Evolutionary conservation across 2,113 vertebrate species (phyloP).

Genomic region (Phrynosoma blainvillii): DNA sequence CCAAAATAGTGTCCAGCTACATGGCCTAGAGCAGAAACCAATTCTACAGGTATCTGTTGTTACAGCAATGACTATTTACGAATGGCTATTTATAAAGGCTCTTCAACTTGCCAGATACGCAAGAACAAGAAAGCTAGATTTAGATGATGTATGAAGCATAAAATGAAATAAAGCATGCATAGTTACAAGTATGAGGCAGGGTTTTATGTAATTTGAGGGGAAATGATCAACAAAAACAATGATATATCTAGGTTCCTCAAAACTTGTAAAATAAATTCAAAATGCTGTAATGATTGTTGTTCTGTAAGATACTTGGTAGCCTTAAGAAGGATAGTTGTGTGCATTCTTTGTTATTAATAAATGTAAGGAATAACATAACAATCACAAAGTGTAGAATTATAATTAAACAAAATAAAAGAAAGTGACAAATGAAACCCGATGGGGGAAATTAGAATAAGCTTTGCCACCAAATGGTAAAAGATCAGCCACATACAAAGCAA

Average conservation of each 20-base stretch:
- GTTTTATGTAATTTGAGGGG: background rate
- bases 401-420: slow-evolving; percentile 39
- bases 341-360: background rate
- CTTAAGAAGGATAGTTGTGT: slow-evolving; percentile 33
- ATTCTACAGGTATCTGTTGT: background rate
- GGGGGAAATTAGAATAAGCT: slow-evolving; percentile 53
- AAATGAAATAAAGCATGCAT: background rate
- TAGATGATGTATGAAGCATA: background rate
- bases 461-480: slow-evolving; percentile 47
- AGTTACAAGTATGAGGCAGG: background rate
- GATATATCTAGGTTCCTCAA: too few relatives aligned
- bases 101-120: background rate
- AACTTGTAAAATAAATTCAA: background rate
- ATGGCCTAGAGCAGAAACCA: background rate
- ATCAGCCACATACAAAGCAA: slow-evolving; percentile 54
- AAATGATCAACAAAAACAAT: background rate
- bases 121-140: background rate
- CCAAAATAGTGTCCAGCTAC: too few relatives aligned
- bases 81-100: background rate
- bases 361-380: background rate
- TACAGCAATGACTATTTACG: background rate
- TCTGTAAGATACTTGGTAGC: slow-evolving; percentile 25
- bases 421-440: slow-evolving; percentile 38
- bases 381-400: slow-evolving; percentile 8
- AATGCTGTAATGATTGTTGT: background rate